Base-by-base conservation (phyloP, 1,140 invertebrate species). In the Ceratina australensis region DNA sequence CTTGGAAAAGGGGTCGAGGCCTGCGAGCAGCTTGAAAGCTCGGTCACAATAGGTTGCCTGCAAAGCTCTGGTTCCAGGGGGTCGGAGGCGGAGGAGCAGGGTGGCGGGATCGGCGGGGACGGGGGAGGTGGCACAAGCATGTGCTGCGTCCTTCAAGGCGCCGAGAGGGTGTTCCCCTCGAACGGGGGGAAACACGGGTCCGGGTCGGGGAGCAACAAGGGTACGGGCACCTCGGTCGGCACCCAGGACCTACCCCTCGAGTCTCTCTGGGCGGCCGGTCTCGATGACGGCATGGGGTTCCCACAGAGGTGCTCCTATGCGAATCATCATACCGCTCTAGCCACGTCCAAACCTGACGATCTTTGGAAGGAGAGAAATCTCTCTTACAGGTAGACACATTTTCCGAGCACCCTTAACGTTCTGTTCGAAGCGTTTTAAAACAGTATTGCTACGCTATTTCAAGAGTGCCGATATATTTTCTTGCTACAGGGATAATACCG, bases 1-100 rank as follows among this genome's bases (percentile, higher is more conserved):
- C 73, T 66, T 61, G 66, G 59, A 60, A 75, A 68, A 75, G 83
- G 76, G 81, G 78, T 85, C 72, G 83, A 84, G 82, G 79, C 83
- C 86, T 82, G 84, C 79, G 77, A 72, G 75, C 76, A 80, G 78
- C 78, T 78, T 68, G 81, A 86, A 89, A 88, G 86, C 86, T 78
- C 81, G 75, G 83, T 86, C 89, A 90, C 89, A 85, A 90, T 90
- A 90, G 89, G 89, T 89, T 90, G 89, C 88, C 88, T 90, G 84
- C 89, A 90, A 85, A 90, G 89, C 82, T 86, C 83, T 65, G 88
- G 87, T 85, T 84, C 79, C 79, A 85, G 88, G 87, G 88, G 87
- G 87, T 84, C 81, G 87, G 84, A 82, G 82, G 86, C 79, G 87
- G 83, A 77, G 85, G 81, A 42, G 33, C 33, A 80, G 81, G 83